Conservation (phyloP, 2,888 invertebrate species). For the Omphaloscelis lunosa region DNA sequence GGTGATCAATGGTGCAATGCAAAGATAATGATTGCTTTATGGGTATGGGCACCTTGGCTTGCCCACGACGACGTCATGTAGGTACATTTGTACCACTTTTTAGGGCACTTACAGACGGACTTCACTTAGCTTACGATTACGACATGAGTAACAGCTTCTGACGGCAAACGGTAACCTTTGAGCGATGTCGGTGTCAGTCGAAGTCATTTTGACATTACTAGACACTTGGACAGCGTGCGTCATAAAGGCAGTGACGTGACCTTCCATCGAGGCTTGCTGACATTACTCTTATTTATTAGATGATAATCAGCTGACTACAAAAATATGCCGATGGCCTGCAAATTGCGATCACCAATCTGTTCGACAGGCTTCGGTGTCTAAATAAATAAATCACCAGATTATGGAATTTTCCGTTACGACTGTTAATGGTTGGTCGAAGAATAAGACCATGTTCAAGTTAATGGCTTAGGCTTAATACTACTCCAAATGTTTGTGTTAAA, state of each 20-base stretch:
- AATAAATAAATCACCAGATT: not conserved
- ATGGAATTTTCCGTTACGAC: not conserved
- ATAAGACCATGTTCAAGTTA: too few species aligned
- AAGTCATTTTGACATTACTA: slow-evolving; percentile 16
- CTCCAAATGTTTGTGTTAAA: not conserved
- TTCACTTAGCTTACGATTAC: not conserved
- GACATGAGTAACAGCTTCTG: not conserved
- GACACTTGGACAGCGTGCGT: not conserved
- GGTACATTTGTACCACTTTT: not conserved
- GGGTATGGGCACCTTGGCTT: slow-evolving; percentile 31
- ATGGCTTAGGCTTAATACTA: not conserved
- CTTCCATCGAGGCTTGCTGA: not conserved
- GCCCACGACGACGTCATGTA: not conserved
- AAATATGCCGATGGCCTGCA: not conserved
- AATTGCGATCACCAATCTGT: slow-evolving; percentile 1
- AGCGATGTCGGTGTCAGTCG: not conserved
- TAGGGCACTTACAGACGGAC: not conserved
- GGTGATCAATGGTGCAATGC: slow-evolving; percentile 47
- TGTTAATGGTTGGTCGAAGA: not conserved
- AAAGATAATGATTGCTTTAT: slow-evolving; percentile 41
- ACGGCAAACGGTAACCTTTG: not conserved
- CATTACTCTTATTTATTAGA: slow-evolving; percentile 4
- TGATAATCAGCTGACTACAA: not conserved
- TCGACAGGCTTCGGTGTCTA: not conserved
- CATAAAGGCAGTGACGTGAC: not conserved